Evolutionary conservation across 2,888 invertebrate species (phyloP), one percentile per base, ranked within the genome.

Genomic region (Furcula furcula): DNA sequence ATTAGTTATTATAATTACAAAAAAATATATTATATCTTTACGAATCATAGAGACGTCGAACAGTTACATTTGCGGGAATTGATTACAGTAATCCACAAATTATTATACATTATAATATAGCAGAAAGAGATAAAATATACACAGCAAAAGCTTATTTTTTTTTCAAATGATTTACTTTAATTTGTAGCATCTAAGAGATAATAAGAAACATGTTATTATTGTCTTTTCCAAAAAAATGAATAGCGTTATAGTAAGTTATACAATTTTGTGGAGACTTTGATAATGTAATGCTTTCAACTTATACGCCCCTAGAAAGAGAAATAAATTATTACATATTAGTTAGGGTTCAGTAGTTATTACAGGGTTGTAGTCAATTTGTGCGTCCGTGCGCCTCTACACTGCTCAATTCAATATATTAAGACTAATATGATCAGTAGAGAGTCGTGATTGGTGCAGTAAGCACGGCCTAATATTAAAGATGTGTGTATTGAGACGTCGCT

Each of bases 371-470:
- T 80, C 70, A 76, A 78, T 83, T 75, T 79, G 83, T 81, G 78
- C 82, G 79, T 84, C 82, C 85, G 78, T 81, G 79, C 81, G 79
- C 78, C 79, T 65, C 67, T 71, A 70, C 73, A 76, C 77, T 84
- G 85, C 84, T 85, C 85, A 86, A 86, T 83, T 83, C 75, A 56
- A 58, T 56, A 80, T 75, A 65, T 71, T 80, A 82, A 80, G 75
- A 72, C 61, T 81, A 75, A 68, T 59, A 46, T 67, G 65, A 68
- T 68, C 66, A 64, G 58, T 70, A 73, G 73, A 64, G 66, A 66
- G 65, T 65, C 74, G 75, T 70, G 65, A 64, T 65, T 65, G 75
- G 69, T 73, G 62, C 69, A 62, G 55, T 51, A 40, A 62, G 65
- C 69, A 69, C 72, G 82, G 82, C 80, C 83, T 80, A 80, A 77